Evolutionary conservation across 2,113 vertebrate genomes (phyloP).

Genomic region (Catagonus wagneri): DNA sequence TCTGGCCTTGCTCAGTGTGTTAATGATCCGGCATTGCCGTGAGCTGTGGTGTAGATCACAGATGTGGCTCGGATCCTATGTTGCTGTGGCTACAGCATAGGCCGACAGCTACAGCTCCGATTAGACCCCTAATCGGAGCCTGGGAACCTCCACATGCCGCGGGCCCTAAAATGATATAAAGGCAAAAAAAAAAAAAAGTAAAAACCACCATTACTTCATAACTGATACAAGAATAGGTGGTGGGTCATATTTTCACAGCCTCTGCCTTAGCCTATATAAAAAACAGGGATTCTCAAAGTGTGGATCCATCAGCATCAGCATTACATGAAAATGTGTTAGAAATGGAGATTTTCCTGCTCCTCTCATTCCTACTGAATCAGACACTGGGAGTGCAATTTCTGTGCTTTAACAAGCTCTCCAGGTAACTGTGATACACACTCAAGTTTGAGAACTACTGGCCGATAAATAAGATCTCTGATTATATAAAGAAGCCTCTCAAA

Average conservation of each 20-base stretch:
- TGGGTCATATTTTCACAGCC: neutral
- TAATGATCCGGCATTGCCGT: too few relatives aligned
- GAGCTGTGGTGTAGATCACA: too few relatives aligned
- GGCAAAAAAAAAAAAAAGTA: too few relatives aligned
- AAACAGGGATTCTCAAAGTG: neutral
- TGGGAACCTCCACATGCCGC: too few relatives aligned
- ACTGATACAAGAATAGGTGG: neutral
- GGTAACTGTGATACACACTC: neutral
- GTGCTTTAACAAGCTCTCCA: neutral
- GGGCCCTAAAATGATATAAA: too few relatives aligned
- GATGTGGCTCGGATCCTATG: too few relatives aligned
- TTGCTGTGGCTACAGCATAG: too few relatives aligned
- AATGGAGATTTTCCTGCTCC: neutral
- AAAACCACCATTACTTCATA: neutral
- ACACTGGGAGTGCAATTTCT: neutral
- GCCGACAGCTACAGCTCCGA: too few relatives aligned
- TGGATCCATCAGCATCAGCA: neutral
- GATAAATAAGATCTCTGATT: neutral
- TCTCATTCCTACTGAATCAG: neutral
- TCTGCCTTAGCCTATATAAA: neutral
- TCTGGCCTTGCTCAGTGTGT: too few relatives aligned
- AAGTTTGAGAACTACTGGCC: neutral
- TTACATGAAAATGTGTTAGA: neutral
- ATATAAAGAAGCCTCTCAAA: neutral
- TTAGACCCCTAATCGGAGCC: too few relatives aligned